Base-by-base conservation (phyloP, 2,113 vertebrate genomes). In the Gymnobelideus leadbeateri region DNA sequence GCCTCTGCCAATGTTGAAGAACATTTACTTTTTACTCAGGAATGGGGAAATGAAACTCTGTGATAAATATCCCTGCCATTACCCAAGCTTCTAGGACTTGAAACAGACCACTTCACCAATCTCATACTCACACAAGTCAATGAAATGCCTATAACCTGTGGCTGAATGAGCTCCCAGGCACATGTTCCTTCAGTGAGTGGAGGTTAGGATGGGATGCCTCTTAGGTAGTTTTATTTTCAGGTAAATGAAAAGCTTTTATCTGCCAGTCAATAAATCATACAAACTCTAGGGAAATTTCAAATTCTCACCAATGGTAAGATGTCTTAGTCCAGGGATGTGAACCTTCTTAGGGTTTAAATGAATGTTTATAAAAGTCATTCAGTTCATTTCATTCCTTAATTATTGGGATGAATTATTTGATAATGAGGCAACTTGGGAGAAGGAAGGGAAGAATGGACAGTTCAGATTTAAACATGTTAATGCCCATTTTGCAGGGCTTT, bases 151-250 rank as follows among this genome's bases (percentile, higher is more conserved):
- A 92, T 43, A 43, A 51, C 8, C 49, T 89, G 43, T 89, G 94
- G 28, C 47, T 95, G 94, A 92, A 95, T 51, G 92, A 97, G 92
- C 93, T 97, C 96, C 97, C 94, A 96, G 91, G 96, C 96, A 94
- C 92, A 92, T 97, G 95, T 94, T 91, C 92, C 68, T 49, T 61
- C 51, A 21, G 47, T 95, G 96, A 96, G 91, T 95, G 96, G 95
- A 95, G 68, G 68, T 84, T 49, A 57, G 94, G 94, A 93, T 0
- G 50, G 94, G 94, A 94, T 47, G 47, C 55, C 68, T 84, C 68
- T 93, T 8, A 95, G 91, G 77, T 91, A 92, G 11, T 96, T 95
- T 95, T 89, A 77, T 92, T 95, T 94, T 94, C 91, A 91, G 53
- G 53, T 95, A 95, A 95, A 95, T 97, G 96, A 97, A 94, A 93